Evolutionary conservation across 2,113 vertebrate genomes (phyloP), one percentile per base, ranked within the genome.

Genomic region (Daubentonia madagascariensis): DNA sequence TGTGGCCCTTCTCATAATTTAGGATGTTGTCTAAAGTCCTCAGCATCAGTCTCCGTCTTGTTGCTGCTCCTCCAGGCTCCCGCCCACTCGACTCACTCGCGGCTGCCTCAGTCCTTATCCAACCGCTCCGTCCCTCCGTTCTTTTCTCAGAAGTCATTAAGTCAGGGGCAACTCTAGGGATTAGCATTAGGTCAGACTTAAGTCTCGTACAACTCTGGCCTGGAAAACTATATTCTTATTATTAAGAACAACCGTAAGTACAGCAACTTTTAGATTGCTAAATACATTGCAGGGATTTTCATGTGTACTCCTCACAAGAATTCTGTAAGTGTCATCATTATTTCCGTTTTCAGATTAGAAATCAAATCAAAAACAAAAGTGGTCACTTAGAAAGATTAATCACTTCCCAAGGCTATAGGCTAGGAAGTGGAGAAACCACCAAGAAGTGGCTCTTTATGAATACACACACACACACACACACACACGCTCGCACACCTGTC

Each of bases 341-440:
- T 52, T 12, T 88, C 35, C 1, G 75, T 79, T 85, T 81, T 94
- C 70, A 93, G n/a, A 93, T 88, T 67, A 96, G 50, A 92, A 68
- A 83, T 67, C 88, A 96, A 98, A 98, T 97, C 91, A 97, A 98
- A 98, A 97, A 91, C 61, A 96, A 86, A 91, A 97, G 22, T 9
- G 68, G 23, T 50, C 35, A 43, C 50, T 89, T 94, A 67, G 20
- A 61, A 75, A 73, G 30, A 16, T 48, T 50, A 86, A 48, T 59
- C 35, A 84, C 8, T 78, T 70, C 2, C 16, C 79, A 83, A 94
- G 23, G 23, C 85, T 81, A 85, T 6, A 48, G 40, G 6, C 35
- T 50, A 70, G 8, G 6, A 67, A 67, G 37, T 48, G 63, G 52
- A 72, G 89, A 85, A 45, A 30, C 6, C 54, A 50, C 1, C 54